phyloP scores from a whole-genome alignment of 2,888 invertebrate genomes.

The Pardosa pseudoannulata region DNA sequence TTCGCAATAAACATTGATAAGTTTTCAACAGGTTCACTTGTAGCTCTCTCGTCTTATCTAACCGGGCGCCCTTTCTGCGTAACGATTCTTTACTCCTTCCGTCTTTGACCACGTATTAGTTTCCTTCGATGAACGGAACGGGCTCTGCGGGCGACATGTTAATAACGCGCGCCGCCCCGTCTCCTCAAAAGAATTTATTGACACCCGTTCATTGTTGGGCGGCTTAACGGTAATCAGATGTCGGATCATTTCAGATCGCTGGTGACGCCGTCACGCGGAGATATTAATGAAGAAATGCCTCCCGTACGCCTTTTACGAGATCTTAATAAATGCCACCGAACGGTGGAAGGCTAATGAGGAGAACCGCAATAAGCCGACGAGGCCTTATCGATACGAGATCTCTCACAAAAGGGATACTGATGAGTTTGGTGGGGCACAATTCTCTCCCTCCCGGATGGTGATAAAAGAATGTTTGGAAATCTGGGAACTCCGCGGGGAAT shows the following conservation, averaged over 20 bases:
- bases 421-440: too few relatives aligned
- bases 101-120: neutral
- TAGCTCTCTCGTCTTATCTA: too few relatives aligned
- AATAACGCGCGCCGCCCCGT: neutral
- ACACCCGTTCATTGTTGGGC: neutral
- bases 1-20: too few relatives aligned
- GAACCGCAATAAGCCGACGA: neutral
- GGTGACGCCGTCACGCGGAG: neutral
- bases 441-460: too few relatives aligned
- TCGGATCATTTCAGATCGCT: neutral
- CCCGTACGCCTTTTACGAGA: neutral
- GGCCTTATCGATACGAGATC: neutral
- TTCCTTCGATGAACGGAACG: neutral
- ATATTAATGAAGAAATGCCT: slow-evolving; percentile 4
- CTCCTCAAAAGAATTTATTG: neutral
- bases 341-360: neutral
- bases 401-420: too few relatives aligned
- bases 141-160: neutral
- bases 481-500: too few relatives aligned
- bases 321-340: neutral
- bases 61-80: too few relatives aligned
- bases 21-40: too few relatives aligned
- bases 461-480: too few relatives aligned
- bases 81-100: too few relatives aligned
- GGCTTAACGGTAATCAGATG: neutral